Percentiles rank a stretch among this genome's conserved stretches.
Conservation (phyloP, 1,140 invertebrate species). For the Ephestia elutella region DNA sequence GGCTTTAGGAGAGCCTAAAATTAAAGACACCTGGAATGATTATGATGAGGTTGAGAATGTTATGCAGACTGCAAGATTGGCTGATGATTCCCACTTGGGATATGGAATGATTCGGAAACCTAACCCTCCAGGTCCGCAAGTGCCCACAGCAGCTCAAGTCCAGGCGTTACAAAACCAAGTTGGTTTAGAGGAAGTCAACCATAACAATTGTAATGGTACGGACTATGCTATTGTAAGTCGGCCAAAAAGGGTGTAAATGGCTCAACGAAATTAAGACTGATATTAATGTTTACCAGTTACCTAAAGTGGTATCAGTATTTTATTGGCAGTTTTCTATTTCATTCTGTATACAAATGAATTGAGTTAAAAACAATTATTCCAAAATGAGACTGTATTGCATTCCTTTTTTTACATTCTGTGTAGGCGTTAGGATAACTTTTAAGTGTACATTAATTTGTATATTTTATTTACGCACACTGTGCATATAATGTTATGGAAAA, state of each 20-base stretch:
- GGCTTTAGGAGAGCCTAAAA: conserved; percentile 49
- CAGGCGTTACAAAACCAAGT: conserved; percentile 62
- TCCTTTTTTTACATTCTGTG: conserved; percentile 22
- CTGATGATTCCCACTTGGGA: conserved; percentile 85
- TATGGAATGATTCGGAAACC: conserved; percentile 85
- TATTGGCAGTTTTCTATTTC: conserved; percentile 1
- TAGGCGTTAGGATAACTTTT: conserved; percentile 3
- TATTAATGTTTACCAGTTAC: conserved; percentile 22
- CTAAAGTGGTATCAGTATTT: conserved; percentile 14
- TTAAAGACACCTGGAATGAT: conserved; percentile 77
- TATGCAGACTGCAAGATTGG: conserved; percentile 79
- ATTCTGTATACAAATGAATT: background rate
- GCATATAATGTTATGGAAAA: conserved; percentile 33
- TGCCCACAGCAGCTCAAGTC: conserved; percentile 61
- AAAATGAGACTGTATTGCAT: conserved; percentile 32
- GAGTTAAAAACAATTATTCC: conserved; percentile 1
- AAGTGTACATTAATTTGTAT: conserved; percentile 23
- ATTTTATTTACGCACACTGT: conserved; percentile 27
- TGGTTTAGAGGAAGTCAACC: conserved; percentile 72
- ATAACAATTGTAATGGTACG: conserved; percentile 82
- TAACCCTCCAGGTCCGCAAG: conserved; percentile 64
- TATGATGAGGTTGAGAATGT: conserved; percentile 80
- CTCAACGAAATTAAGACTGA: conserved; percentile 54
- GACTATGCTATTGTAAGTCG: conserved; percentile 88
- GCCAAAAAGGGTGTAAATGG: conserved; percentile 82